Evolutionary conservation across 1,140 invertebrate genomes (phyloP).

Genomic region (Penaeus chinensis): DNA sequence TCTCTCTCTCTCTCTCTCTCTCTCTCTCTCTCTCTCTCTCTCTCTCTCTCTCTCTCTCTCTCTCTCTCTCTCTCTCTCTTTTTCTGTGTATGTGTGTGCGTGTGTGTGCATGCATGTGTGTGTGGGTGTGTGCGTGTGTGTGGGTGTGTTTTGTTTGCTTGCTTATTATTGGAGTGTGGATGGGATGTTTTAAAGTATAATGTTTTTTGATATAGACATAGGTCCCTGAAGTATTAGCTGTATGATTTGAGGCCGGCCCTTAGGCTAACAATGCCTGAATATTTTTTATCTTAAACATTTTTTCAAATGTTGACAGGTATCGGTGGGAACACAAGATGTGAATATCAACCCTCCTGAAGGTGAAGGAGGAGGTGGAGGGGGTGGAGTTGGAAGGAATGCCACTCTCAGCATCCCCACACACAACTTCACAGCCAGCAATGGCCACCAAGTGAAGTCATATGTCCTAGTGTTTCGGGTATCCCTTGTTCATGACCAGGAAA

Average conservation of each 20-base stretch:
- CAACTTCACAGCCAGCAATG: conserved; percentile 83
- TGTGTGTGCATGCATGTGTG: no score
- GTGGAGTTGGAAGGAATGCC: conserved; percentile 72
- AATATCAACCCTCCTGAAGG: conserved; percentile 80
- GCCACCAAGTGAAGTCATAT: conserved; percentile 88
- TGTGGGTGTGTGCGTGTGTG: no score
- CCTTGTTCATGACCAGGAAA: conserved; percentile 65
- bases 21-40: no score
- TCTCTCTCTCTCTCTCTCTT: no score
- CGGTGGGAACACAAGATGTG: conserved; percentile 81
- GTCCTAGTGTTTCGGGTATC: conserved; percentile 85
- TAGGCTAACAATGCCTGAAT: neutral
- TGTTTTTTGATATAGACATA: no score
- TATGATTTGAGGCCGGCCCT: neutral
- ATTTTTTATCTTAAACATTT: conserved; percentile 31
- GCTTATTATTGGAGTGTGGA: no score
- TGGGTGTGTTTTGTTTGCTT: no score
- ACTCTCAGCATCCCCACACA: conserved; percentile 87
- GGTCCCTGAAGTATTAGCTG: no score
- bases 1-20: no score
- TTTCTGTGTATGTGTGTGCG: no score
- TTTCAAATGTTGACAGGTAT: conserved; percentile 65
- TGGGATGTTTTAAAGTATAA: no score
- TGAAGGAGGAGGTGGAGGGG: conserved; percentile 12
- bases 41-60: no score